A percentile compares a stretch with the other conserved stretches of the same genome.
Conservation (phyloP, 2,797 vertebrate species). For the Pelobates cultripes region DNA sequence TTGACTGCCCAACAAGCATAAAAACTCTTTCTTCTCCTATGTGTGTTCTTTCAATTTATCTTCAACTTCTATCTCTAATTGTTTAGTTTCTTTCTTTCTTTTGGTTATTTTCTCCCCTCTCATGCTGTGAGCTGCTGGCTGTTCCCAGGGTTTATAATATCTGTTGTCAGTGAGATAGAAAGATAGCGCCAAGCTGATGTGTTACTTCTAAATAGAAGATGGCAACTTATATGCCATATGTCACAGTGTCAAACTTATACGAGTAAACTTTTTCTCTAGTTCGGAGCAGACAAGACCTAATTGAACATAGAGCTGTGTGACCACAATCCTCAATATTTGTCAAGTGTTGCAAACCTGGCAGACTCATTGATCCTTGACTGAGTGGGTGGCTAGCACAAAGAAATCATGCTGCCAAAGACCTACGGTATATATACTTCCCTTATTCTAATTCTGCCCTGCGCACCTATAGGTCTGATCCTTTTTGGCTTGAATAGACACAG, state of each 20-base stretch:
- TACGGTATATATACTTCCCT: not conserved
- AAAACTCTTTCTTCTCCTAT: not conserved
- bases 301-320: slow-evolving; percentile 52
- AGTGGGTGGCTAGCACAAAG: slow-evolving; percentile 42
- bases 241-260: slow-evolving; percentile 48
- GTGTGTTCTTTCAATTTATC: slow-evolving; percentile 14
- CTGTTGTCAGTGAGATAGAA: slow-evolving; percentile 51
- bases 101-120: slow-evolving; percentile 4
- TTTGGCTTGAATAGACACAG: not conserved
- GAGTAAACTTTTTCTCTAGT: slow-evolving; percentile 51
- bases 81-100: not conserved
- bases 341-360: slow-evolving; percentile 36
- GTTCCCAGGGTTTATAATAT: slow-evolving; percentile 50
- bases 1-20: too few relatives aligned
- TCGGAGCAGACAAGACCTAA: slow-evolving; percentile 45
- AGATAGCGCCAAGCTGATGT: slow-evolving; percentile 45
- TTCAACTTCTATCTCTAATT: slow-evolving; percentile 7
- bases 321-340: slow-evolving; percentile 42
- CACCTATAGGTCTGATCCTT: not conserved
- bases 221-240: slow-evolving; percentile 48
- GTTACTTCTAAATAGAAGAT: slow-evolving; percentile 54
- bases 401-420: slow-evolving; percentile 22
- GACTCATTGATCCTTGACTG: slow-evolving; percentile 42
- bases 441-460: slow-evolving; percentile 23
- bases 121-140: slow-evolving; percentile 22